Evolutionary conservation across 2,797 vertebrate genomes (phyloP).

Genomic region (Myotis vivesi): DNA sequence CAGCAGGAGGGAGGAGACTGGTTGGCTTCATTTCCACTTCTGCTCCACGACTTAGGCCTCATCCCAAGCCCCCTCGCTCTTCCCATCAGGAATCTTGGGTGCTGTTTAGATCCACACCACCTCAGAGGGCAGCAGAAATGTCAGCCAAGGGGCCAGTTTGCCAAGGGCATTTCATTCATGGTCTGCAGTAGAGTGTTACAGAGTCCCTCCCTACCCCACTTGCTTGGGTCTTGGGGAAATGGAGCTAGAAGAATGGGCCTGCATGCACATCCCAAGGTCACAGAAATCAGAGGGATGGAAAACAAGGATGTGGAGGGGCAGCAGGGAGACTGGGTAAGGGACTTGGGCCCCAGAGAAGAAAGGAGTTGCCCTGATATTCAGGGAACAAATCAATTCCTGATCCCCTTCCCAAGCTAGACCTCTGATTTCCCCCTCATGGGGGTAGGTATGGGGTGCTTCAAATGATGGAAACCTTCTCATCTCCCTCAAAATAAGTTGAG

Average conservation of each 20-base stretch:
- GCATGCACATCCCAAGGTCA: neutral
- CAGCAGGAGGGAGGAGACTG: neutral
- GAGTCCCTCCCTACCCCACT: neutral
- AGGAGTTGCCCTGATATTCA: neutral
- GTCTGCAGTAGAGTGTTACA: neutral
- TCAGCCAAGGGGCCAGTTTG: neutral
- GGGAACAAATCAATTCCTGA: neutral
- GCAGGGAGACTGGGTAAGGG: neutral
- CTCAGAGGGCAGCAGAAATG: neutral
- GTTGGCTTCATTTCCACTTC: neutral
- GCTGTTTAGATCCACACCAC: too few relatives aligned
- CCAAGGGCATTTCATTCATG: constrained; percentile 55
- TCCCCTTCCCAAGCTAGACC: neutral
- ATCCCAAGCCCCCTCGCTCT: neutral
- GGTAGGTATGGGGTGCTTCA: neutral
- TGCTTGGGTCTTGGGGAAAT: neutral
- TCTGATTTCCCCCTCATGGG: neutral
- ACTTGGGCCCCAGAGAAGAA: neutral
- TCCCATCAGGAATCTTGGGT: neutral
- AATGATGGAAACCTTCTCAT: neutral
- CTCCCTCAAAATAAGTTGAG: neutral
- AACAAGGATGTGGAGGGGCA: neutral
- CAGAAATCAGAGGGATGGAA: neutral
- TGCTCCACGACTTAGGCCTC: neutral
- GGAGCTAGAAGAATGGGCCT: neutral